Evolutionary conservation across 1,140 invertebrate species (phyloP), one percentile per base, ranked within the genome.

Genomic region (Cotesia chilonis): DNA sequence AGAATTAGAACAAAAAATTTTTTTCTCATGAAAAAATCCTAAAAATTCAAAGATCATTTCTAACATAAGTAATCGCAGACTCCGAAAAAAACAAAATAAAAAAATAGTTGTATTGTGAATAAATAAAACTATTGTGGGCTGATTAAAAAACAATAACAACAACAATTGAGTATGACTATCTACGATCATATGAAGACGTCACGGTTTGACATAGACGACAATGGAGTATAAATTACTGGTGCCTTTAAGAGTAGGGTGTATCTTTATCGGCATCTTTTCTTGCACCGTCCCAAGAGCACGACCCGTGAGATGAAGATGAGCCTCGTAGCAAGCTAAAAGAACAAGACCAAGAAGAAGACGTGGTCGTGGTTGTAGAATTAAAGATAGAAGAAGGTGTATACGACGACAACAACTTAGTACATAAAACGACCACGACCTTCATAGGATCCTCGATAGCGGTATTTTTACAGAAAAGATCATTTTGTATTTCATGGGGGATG

Each of bases 401-500:
- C 14, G 28, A 68, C 28, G 52, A 68, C 67, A 57, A 68, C 55
- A 36, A 57, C 35, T 68, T 47, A 47, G 41, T 47, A 47, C 41
- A 57, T 9, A 57, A 57, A 57, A 57, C 54, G n/a, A 57, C 70
- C 67, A 55, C 66, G 72, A 61, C 75, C 68, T 75, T 73, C 72
- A 75, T 73, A 70, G 76, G 76, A 81, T 80, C 77, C 60, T 72
- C 72, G 75, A 78, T 79, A 79, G 77, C 64, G 67, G 68, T 75
- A 76, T 17, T 69, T 80, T 78, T 77, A 74, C 68, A 70, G 65
- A 70, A 68, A 20, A 6, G 7, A 57, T 57, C 47, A 69, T 17
- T 28, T 28, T 28, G 28, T 28, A 28, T 28, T 47, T 47, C 41
- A 47, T 47, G 41, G 41, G 41, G 41, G 41, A 47, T 47, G 41